Evolutionary conservation across 1,140 invertebrate genomes (phyloP).

Genomic region (Seison nebaliae): DNA sequence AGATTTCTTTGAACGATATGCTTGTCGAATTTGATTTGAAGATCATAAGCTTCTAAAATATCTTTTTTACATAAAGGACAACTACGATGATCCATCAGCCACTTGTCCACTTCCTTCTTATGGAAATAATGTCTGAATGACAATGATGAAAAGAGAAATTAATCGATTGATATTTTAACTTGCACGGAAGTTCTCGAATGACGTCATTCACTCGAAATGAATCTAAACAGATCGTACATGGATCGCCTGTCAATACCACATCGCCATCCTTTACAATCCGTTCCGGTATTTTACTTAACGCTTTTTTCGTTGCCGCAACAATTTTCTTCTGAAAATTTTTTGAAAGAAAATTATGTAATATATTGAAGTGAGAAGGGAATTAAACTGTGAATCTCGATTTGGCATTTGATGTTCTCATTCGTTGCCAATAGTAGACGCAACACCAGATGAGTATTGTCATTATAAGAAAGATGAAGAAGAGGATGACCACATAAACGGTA

Average conservation of each 20-base stretch:
- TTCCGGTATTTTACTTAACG: conserved; percentile 4
- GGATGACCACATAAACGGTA: too few species aligned
- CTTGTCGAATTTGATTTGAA: too few species aligned
- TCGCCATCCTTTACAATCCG: conserved; percentile 5
- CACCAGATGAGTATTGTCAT: too few species aligned
- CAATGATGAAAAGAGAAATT: conserved; percentile 5
- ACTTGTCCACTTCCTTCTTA: conserved; percentile 70
- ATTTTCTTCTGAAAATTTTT: too few species aligned
- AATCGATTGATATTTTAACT: background rate
- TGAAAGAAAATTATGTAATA: too few species aligned
- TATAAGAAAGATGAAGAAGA: too few species aligned
- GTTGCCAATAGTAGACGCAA: too few species aligned
- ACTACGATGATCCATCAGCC: conserved; percentile 63
- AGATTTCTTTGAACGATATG: too few species aligned
- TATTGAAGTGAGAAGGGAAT: too few species aligned
- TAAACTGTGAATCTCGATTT: too few species aligned
- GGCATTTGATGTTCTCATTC: too few species aligned
- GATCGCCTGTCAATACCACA: conserved; percentile 3
- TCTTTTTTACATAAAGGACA: conserved; percentile 87
- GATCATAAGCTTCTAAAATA: conserved; percentile 64
- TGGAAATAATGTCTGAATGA: conserved; percentile 63
- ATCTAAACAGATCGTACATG: conserved; percentile 12
- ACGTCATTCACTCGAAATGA: conserved; percentile 7
- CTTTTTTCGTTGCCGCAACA: conserved; percentile 10
- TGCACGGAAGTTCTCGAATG: conserved; percentile 9